phyloP scores from a whole-genome alignment of 1,140 invertebrate genomes.

The Orchesella cincta region DNA sequence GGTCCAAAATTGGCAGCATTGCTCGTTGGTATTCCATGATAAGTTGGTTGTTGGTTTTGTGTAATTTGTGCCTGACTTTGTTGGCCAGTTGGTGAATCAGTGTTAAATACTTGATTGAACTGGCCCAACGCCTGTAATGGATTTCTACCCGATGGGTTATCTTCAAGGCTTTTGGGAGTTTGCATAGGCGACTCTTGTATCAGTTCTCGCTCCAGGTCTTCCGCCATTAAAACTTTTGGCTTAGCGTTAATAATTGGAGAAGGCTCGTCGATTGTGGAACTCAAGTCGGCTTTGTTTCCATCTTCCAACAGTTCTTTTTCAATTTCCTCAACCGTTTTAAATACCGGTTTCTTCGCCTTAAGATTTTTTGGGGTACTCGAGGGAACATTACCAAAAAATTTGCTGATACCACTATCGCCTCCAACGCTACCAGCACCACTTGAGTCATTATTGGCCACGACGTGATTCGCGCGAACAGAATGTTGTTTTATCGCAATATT shows the following conservation, averaged over 20 bases:
- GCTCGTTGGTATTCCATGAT: background rate
- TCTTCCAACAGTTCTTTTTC: slow-evolving; percentile 41
- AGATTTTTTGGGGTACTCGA: background rate
- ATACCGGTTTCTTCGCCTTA: background rate
- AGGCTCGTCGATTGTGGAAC: background rate
- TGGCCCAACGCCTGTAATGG: background rate
- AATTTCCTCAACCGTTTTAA: slow-evolving; percentile 46
- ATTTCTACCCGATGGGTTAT: background rate
- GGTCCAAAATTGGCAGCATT: background rate
- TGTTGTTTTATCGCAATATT: background rate
- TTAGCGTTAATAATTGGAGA: background rate
- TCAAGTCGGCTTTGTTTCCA: no score
- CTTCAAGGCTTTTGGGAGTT: background rate
- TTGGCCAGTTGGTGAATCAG: background rate
- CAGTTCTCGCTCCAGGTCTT: slow-evolving; percentile 42
- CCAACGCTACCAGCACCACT: no score
- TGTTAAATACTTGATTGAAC: background rate
- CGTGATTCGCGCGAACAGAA: background rate
- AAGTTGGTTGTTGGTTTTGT: background rate
- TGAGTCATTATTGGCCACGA: background rate
- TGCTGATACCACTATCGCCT: background rate
- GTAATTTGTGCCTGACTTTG: background rate
- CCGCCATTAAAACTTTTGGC: slow-evolving; percentile 41
- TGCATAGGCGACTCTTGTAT: slow-evolving; percentile 28
- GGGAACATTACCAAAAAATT: slow-evolving; percentile 1